These are phyloP conservation scores for Speoplatyrhinus poulsoni DNA, from an alignment of 2,113 vertebrate genomes.

Conservation along the genomic window DNA sequence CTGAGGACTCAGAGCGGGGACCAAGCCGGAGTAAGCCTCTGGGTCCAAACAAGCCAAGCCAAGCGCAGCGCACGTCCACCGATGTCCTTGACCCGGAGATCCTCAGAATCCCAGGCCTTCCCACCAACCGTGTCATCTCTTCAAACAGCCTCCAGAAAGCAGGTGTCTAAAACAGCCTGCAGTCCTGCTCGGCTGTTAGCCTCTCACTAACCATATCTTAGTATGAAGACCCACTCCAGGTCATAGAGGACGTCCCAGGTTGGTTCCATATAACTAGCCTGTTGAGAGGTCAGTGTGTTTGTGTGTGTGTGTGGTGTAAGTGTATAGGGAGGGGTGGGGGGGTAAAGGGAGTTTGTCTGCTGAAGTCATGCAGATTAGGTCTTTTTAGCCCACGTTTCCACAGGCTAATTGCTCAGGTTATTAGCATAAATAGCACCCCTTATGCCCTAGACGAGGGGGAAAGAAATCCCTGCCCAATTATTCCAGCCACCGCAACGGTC, in stretches of 20 bases:
- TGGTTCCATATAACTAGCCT: constrained; percentile 13
- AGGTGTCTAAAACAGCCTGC: background rate
- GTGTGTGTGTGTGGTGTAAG: constrained; percentile 25
- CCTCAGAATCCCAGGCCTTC: constrained; percentile 5
- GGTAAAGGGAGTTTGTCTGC: background rate
- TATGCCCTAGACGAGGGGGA: constrained; percentile 56
- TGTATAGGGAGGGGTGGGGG: background rate
- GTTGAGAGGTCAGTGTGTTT: constrained; percentile 18
- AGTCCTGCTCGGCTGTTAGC: constrained; percentile 1
- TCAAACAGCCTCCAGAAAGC: constrained; percentile 26
- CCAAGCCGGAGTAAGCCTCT: no score
- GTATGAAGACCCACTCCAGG: constrained; percentile 28
- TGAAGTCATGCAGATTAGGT: constrained; percentile 61
- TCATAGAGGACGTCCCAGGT: constrained; percentile 17
- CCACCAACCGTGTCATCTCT: constrained; percentile 7
- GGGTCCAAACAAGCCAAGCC: background rate
- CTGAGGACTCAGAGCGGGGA: constrained; percentile 46
- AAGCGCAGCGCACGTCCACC: background rate
- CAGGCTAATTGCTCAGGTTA: constrained; percentile 72
- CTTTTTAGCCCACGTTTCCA: constrained; percentile 58
- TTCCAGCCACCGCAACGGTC: constrained; percentile 47
- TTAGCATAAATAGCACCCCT: constrained; percentile 76
- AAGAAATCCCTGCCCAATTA: constrained; percentile 79
- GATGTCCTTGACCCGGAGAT: constrained; percentile 10
- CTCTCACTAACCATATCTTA: constrained; percentile 12